These are phyloP conservation scores for Gymnoscelis rufifasciata DNA, from an alignment of 2,888 invertebrate species.

Conservation along the genomic window DNA sequence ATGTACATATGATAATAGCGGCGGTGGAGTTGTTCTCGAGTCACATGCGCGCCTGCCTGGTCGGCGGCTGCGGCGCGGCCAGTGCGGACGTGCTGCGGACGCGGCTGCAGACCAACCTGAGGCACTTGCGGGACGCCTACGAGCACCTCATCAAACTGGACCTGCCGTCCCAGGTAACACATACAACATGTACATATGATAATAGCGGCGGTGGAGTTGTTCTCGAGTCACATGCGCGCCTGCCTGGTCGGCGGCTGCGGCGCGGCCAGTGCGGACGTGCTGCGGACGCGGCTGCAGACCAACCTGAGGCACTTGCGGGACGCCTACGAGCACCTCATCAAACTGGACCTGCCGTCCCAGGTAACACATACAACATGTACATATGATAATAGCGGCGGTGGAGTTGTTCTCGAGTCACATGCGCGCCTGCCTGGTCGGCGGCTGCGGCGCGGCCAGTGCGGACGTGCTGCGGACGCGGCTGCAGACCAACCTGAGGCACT, in stretches of 20 bases:
- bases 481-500: slow-evolving; percentile 84
- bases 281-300: slow-evolving; percentile 73
- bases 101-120: slow-evolving; percentile 82
- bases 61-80: slow-evolving; percentile 79
- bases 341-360: slow-evolving; percentile 92
- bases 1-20: slow-evolving; percentile 88
- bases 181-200: too few relatives aligned
- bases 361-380: too few relatives aligned
- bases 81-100: slow-evolving; percentile 76
- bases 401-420: slow-evolving; percentile 86
- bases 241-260: slow-evolving; percentile 83
- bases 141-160: slow-evolving; percentile 90
- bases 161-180: slow-evolving; percentile 85
- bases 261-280: slow-evolving; percentile 77
- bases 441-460: slow-evolving; percentile 77
- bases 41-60: slow-evolving; percentile 84
- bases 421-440: slow-evolving; percentile 83
- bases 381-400: slow-evolving; percentile 88
- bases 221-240: slow-evolving; percentile 84
- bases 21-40: slow-evolving; percentile 86
- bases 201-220: slow-evolving; percentile 85
- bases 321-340: slow-evolving; percentile 88
- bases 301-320: slow-evolving; percentile 88
- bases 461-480: slow-evolving; percentile 76
- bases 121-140: slow-evolving; percentile 87